These are phyloP conservation scores for Stegodyphus dumicola DNA, from an alignment of 1,140 invertebrate species.

Conservation along the genomic window DNA sequence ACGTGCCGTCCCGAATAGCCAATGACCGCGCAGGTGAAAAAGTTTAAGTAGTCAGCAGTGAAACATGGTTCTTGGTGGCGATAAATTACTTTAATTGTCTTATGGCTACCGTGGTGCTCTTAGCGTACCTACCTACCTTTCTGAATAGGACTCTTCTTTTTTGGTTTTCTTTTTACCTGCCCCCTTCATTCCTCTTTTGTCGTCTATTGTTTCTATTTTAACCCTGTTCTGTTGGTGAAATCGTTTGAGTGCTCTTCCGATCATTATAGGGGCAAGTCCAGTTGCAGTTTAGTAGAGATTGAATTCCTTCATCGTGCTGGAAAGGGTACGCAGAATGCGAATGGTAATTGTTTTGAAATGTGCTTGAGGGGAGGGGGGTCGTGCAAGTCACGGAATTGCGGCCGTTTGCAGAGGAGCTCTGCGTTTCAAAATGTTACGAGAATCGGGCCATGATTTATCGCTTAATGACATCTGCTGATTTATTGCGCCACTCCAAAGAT, in stretches of 20 bases:
- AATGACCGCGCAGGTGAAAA: constrained; percentile 46
- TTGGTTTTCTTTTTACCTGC: background rate
- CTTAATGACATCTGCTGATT: constrained; percentile 15
- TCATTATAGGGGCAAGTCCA: too few relatives aligned
- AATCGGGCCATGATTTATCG: constrained; percentile 18
- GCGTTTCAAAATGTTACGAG: background rate
- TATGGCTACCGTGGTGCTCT: background rate
- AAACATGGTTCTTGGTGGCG: constrained; percentile 8
- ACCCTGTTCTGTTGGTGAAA: constrained; percentile 5
- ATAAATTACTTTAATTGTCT: constrained; percentile 52
- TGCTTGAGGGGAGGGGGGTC: background rate
- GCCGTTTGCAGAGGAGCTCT: background rate
- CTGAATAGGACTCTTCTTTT: background rate
- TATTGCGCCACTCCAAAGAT: background rate
- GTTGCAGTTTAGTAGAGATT: constrained; percentile 14
- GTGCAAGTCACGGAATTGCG: background rate
- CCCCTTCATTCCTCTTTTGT: background rate
- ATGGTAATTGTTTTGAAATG: constrained; percentile 19
- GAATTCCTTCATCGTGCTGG: constrained; percentile 15
- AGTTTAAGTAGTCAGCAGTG: constrained; percentile 48
- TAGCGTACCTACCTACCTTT: background rate
- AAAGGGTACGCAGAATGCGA: background rate
- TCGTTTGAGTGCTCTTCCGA: background rate
- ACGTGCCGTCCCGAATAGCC: constrained; percentile 41
- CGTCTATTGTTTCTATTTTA: constrained; percentile 19